Evolutionary conservation across 1,140 invertebrate genomes (phyloP).

Genomic region (Elysia chlorotica): DNA sequence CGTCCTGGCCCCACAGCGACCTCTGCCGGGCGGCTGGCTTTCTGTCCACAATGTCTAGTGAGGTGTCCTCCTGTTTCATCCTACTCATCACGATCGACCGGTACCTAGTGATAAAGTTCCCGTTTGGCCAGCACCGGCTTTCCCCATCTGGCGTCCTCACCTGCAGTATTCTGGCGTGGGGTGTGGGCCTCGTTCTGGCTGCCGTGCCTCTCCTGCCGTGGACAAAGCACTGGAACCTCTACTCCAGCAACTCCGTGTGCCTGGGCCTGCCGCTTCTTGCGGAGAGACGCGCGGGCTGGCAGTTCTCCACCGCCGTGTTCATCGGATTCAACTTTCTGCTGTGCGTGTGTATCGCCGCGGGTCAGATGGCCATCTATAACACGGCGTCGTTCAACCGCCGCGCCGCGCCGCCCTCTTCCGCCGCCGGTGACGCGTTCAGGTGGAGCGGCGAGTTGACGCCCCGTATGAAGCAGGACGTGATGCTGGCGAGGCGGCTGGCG

Average conservation of each 20-base stretch:
- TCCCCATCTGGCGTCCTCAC: slow-evolving; percentile 16
- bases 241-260: slow-evolving; percentile 34
- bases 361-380: slow-evolving; percentile 31
- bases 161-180: slow-evolving; percentile 22
- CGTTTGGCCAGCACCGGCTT: slow-evolving; percentile 28
- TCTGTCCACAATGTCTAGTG: slow-evolving; percentile 38
- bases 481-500: slow-evolving; percentile 26
- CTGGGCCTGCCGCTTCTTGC: slow-evolving; percentile 36
- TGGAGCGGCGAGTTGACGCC: slow-evolving; percentile 24
- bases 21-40: slow-evolving; percentile 42
- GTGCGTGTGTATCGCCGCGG: slow-evolving; percentile 30
- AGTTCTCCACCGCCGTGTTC: slow-evolving; percentile 34
- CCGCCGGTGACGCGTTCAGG: neutral
- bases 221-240: slow-evolving; percentile 34
- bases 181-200: slow-evolving; percentile 23
- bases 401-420: slow-evolving; percentile 4
- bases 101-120: slow-evolving; percentile 37
- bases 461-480: slow-evolving; percentile 17
- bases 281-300: slow-evolving; percentile 25
- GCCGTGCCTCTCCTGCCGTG: slow-evolving; percentile 29
- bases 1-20: slow-evolving; percentile 37
- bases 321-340: slow-evolving; percentile 32
- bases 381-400: slow-evolving; percentile 8
- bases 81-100: slow-evolving; percentile 45
- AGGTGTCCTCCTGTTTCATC: slow-evolving; percentile 43